Evolutionary conservation across 2,113 vertebrate genomes (phyloP).

Genomic region (Phalacrocorax aristotelis): DNA sequence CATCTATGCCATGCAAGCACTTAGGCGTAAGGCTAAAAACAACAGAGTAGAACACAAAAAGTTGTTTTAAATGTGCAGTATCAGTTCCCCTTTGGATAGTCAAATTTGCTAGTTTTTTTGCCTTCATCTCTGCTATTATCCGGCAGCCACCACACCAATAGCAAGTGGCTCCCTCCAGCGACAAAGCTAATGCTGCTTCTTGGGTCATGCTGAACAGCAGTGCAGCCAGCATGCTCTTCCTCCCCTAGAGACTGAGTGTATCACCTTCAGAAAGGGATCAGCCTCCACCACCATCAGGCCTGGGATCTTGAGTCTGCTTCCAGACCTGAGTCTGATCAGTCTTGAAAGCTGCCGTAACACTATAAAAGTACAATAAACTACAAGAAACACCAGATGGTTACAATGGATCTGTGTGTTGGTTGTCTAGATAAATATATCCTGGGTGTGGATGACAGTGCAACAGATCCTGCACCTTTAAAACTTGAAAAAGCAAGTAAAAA

Average conservation of each 20-base stretch:
- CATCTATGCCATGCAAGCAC: slow-evolving; percentile 81
- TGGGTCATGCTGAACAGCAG: neutral
- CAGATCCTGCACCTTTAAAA: slow-evolving; percentile 85
- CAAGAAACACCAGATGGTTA: neutral
- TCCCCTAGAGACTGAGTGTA: neutral
- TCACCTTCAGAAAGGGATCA: slow-evolving; percentile 33
- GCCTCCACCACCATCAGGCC: neutral
- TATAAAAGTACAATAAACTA: neutral
- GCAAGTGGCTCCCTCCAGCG: neutral
- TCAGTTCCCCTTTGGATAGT: slow-evolving; percentile 26
- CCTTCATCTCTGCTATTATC: neutral
- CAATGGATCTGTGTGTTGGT: neutral
- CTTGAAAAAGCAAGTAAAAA: slow-evolving; percentile 67
- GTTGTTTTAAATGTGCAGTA: slow-evolving; percentile 81
- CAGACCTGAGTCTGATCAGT: slow-evolving; percentile 23
- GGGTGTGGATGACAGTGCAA: neutral
- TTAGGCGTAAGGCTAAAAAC: slow-evolving; percentile 73
- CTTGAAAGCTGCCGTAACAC: neutral
- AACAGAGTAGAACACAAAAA: slow-evolving; percentile 67
- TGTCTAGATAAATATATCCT: neutral
- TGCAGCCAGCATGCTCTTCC: slow-evolving; percentile 5
- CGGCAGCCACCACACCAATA: neutral
- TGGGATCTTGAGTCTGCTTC: slow-evolving; percentile 18
- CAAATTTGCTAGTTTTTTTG: neutral
- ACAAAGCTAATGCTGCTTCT: slow-evolving; percentile 14